Percentiles rank a stretch among this genome's conserved stretches.
Conservation (phyloP, 2,113 vertebrate species). For the Pluvialis apricaria region DNA sequence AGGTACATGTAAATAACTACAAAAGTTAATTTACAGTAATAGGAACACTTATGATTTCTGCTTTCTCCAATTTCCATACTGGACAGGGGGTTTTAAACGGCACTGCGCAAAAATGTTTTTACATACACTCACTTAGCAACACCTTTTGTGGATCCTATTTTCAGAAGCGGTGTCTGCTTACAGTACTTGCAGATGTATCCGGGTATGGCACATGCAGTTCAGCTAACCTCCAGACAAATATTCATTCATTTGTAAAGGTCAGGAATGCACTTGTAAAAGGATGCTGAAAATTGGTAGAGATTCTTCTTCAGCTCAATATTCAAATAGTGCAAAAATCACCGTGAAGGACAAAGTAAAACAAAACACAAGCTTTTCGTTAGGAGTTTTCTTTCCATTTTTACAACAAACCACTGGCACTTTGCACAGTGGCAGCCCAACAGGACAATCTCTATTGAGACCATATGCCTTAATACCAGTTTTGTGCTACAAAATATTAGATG, state of each 20-base stretch:
- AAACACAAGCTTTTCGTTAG: background rate
- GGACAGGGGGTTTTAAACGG: background rate
- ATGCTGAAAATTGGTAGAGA: background rate
- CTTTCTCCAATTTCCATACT: background rate
- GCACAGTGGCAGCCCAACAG: background rate
- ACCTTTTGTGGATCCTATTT: constrained; percentile 48
- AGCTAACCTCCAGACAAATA: background rate
- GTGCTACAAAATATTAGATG: background rate
- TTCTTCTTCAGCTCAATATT: background rate
- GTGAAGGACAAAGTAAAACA: background rate
- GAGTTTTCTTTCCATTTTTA: background rate
- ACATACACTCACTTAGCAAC: constrained; percentile 2
- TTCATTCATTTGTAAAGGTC: background rate
- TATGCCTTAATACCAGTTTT: background rate
- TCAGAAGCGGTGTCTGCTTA: background rate
- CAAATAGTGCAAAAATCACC: background rate
- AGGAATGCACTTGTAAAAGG: background rate
- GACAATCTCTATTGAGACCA: accelerated
- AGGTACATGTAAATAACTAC: background rate
- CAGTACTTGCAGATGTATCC: constrained; percentile 1
- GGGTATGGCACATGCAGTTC: background rate
- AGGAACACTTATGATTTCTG: background rate
- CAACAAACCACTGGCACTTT: background rate
- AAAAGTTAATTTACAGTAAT: background rate
- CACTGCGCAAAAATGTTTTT: background rate